Evolutionary conservation across 1,140 invertebrate species (phyloP).

Genomic region (Ruditapes philippinarum): DNA sequence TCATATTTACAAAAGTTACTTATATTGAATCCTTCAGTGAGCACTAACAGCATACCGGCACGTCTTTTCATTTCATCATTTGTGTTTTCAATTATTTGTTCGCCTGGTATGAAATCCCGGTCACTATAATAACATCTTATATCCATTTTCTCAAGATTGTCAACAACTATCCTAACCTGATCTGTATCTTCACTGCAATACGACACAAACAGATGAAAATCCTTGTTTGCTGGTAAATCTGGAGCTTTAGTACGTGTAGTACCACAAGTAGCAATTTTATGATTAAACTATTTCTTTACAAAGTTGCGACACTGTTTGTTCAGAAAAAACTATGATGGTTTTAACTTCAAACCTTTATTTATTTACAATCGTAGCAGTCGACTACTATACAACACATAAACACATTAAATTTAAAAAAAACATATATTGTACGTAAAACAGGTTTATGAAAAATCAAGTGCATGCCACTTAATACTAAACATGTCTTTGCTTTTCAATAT

Average conservation of each 20-base stretch:
- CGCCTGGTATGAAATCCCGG: constrained; percentile 24
- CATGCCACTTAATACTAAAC: too few relatives aligned
- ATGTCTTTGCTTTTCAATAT: too few relatives aligned
- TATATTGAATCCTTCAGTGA: neutral
- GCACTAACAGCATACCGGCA: neutral
- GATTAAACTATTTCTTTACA: too few relatives aligned
- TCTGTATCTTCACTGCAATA: neutral
- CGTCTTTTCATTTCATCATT: neutral
- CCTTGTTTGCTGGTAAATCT: constrained; percentile 18
- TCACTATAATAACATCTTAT: neutral
- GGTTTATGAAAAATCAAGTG: too few relatives aligned
- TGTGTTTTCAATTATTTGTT: neutral
- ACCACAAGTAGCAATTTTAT: too few relatives aligned
- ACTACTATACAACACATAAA: too few relatives aligned
- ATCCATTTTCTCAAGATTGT: neutral
- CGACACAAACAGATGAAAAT: constrained; percentile 25
- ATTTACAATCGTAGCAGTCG: too few relatives aligned
- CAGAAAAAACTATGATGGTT: too few relatives aligned
- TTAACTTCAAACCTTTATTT: too few relatives aligned
- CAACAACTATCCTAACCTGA: neutral
- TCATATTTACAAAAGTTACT: neutral
- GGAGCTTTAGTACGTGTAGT: neutral
- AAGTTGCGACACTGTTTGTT: too few relatives aligned
- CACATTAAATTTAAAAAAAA: too few relatives aligned
- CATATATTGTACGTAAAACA: too few relatives aligned